Percentiles rank a stretch among this genome's conserved stretches.
phyloP scores from a whole-genome alignment of 2,888 invertebrate genomes.

The Agonopterix arenella region DNA sequence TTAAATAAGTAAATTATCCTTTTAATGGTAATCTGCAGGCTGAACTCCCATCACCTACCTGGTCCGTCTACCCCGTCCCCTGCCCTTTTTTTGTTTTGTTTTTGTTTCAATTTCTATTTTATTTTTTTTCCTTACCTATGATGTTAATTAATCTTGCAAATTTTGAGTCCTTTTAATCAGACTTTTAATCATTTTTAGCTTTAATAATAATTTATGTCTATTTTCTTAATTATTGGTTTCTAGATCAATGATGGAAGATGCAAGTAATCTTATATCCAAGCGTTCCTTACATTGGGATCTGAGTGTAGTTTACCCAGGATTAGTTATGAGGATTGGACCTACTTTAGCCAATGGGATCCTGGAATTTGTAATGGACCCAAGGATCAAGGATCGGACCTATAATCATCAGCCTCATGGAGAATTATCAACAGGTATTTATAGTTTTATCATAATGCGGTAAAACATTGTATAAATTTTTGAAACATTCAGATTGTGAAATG shows the following conservation, averaged over 20 bases:
- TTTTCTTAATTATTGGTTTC: constrained; percentile 10
- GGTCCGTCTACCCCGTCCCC: too few relatives aligned
- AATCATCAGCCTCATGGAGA: constrained; percentile 72
- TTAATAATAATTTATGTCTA: too few relatives aligned
- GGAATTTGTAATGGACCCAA: constrained; percentile 84
- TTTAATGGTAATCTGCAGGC: too few relatives aligned
- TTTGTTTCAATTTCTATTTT: too few relatives aligned
- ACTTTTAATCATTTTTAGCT: too few relatives aligned
- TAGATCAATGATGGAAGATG: constrained; percentile 81
- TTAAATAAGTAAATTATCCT: too few relatives aligned
- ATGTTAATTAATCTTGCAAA: too few relatives aligned
- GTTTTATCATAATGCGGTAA: background rate
- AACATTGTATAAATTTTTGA: background rate
- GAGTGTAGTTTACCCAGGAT: constrained; percentile 83
- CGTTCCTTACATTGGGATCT: constrained; percentile 87
- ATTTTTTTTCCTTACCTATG: too few relatives aligned
- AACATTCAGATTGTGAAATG: background rate
- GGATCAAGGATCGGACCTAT: constrained; percentile 70
- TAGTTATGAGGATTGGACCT: constrained; percentile 85
- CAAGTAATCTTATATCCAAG: constrained; percentile 81
- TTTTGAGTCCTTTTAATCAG: too few relatives aligned
- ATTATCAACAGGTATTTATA: constrained; percentile 76
- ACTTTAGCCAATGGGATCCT: constrained; percentile 83
- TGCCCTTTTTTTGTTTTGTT: too few relatives aligned
- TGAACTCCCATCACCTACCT: too few relatives aligned